These are phyloP conservation scores for Ariolimax columbianus DNA, from an alignment of 2,888 invertebrate genomes.

Conservation along the genomic window DNA sequence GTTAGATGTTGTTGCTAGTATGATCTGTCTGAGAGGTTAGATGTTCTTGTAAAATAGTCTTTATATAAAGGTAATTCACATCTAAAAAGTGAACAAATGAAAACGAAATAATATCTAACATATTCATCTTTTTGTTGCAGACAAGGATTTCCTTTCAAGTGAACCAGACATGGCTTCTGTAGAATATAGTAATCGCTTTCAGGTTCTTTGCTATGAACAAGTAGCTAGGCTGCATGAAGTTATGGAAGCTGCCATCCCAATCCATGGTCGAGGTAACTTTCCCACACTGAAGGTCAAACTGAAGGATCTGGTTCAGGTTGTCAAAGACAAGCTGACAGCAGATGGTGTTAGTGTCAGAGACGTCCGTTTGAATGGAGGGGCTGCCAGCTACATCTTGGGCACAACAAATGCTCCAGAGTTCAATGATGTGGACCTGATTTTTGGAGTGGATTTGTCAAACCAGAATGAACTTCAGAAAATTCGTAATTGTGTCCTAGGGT, in stretches of 20 bases:
- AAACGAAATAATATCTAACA: slow-evolving; percentile 29
- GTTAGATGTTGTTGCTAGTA: neutral
- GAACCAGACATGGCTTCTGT: slow-evolving; percentile 57
- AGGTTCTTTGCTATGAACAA: slow-evolving; percentile 95
- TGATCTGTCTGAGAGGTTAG: neutral
- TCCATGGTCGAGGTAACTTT: slow-evolving; percentile 90
- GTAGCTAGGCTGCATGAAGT: slow-evolving; percentile 95
- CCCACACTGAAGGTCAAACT: slow-evolving; percentile 84
- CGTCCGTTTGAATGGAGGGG: slow-evolving; percentile 97
- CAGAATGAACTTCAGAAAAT: slow-evolving; percentile 92
- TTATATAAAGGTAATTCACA: slow-evolving; percentile 18
- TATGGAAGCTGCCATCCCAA: slow-evolving; percentile 95
- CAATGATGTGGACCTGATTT: slow-evolving; percentile 99
- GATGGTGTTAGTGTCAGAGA: slow-evolving; percentile 86
- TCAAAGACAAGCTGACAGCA: slow-evolving; percentile 90
- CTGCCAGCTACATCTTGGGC: slow-evolving; percentile 94
- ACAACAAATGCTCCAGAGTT: slow-evolving; percentile 86
- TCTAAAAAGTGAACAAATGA: too few species aligned
- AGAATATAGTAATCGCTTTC: slow-evolving; percentile 68
- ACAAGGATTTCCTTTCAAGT: slow-evolving; percentile 31
- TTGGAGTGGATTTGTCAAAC: slow-evolving; percentile 92
- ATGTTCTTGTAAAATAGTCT: neutral
- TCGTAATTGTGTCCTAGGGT: slow-evolving; percentile 95
- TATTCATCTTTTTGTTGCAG: slow-evolving; percentile 52
- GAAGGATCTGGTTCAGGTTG: slow-evolving; percentile 94